Conservation (phyloP, 2,797 vertebrate species). For the Florisuga fusca region DNA sequence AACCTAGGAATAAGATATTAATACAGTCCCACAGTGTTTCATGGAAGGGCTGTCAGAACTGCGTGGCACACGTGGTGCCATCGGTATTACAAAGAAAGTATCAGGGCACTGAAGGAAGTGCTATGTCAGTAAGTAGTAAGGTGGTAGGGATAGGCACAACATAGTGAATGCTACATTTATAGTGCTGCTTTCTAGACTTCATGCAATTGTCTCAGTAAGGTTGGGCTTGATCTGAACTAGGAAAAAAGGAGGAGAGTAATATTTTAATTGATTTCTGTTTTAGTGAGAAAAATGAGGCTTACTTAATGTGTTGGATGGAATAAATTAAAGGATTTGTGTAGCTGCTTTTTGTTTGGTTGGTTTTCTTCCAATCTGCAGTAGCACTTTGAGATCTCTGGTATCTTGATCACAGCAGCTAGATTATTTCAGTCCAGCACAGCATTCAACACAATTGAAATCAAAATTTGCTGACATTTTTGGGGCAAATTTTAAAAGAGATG, state of each 20-base stretch:
- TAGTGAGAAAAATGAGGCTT: constrained; percentile 14
- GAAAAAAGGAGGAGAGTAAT: neutral
- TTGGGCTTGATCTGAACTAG: neutral
- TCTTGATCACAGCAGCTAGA: neutral
- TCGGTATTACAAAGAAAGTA: constrained; percentile 25
- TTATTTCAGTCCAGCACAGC: neutral
- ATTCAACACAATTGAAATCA: neutral
- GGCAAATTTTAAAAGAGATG: neutral
- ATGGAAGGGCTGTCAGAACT: neutral
- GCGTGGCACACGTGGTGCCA: neutral
- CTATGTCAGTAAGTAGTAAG: neutral
- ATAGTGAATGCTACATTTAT: neutral
- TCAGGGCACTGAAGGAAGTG: neutral
- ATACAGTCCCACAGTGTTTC: neutral
- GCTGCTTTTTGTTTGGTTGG: neutral
- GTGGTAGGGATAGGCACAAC: constrained; percentile 21
- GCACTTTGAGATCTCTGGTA: neutral
- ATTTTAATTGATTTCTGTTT: constrained; percentile 1
- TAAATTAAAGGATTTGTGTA: neutral
- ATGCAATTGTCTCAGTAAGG: neutral
- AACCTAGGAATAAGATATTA: neutral
- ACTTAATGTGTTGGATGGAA: constrained; percentile 8
- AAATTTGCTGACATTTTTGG: neutral
- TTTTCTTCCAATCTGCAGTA: neutral
- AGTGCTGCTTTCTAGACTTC: neutral